Percentiles rank a stretch among this genome's conserved stretches.
Evolutionary conservation across 1,140 invertebrate species (phyloP).

Genomic region (Kradibia gibbosae): DNA sequence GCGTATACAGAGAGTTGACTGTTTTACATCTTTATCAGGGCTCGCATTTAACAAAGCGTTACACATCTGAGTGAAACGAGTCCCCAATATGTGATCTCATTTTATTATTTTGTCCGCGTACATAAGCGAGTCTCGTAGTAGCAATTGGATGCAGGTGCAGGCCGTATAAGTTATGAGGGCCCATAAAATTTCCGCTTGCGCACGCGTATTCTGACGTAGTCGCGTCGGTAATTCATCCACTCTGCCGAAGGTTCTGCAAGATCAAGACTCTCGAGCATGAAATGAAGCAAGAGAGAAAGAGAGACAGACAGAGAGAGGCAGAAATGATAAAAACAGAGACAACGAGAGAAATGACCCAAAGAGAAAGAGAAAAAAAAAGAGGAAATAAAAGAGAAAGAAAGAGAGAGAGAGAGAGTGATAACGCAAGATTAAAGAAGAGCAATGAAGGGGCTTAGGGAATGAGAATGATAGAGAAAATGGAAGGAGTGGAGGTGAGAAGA

Average conservation of each 20-base stretch:
- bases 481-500: not conserved
- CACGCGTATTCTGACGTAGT: slow-evolving; percentile 42
- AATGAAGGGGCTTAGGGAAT: slow-evolving; percentile 61
- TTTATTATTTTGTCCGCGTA: slow-evolving; percentile 37
- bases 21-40: not conserved
- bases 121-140: not conserved
- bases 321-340: not conserved
- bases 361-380: not conserved
- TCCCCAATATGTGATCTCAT: slow-evolving; percentile 5
- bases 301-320: not conserved
- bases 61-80: not conserved
- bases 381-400: slow-evolving; percentile 37
- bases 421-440: slow-evolving; percentile 46
- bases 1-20: not conserved
- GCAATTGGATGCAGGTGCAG: slow-evolving; percentile 13
- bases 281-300: not conserved
- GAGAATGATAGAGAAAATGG: slow-evolving; percentile 69
- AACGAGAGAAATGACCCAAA: not conserved
- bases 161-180: slow-evolving; percentile 36
- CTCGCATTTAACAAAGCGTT: slow-evolving; percentile 7
- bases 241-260: slow-evolving; percentile 56
- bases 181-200: slow-evolving; percentile 19
- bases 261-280: slow-evolving; percentile 48
- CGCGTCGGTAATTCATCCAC: slow-evolving; percentile 69
- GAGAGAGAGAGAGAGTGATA: slow-evolving; percentile 33